Percentiles rank a stretch among this genome's conserved stretches.
These are phyloP conservation scores for Panzeria rudis DNA, from an alignment of 2,888 invertebrate genomes.

Conservation along the genomic window DNA sequence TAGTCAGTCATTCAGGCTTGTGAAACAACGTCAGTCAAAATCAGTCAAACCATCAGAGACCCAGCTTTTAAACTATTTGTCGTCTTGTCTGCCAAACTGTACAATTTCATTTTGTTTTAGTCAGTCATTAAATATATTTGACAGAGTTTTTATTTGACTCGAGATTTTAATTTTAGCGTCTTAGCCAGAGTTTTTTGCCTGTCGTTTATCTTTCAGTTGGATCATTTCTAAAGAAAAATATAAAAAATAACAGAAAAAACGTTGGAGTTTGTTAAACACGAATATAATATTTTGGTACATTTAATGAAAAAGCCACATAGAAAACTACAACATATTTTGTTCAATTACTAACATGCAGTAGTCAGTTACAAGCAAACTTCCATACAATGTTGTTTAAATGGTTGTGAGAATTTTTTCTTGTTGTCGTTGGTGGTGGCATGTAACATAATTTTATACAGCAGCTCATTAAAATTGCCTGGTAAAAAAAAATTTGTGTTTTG, in stretches of 20 bases:
- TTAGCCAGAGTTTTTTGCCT: not conserved
- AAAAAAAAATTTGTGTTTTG: slow-evolving; percentile 20
- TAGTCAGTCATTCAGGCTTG: slow-evolving; percentile 31
- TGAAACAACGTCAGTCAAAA: slow-evolving; percentile 43
- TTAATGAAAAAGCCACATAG: slow-evolving; percentile 6
- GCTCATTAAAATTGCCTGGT: slow-evolving; percentile 45
- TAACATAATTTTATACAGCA: slow-evolving; percentile 55
- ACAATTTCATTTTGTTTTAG: slow-evolving; percentile 6
- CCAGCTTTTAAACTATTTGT: slow-evolving; percentile 20
- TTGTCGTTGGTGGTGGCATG: slow-evolving; percentile 44
- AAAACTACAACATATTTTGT: slow-evolving; percentile 3
- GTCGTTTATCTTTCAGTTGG: slow-evolving; percentile 20
- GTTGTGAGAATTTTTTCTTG: slow-evolving; percentile 2
- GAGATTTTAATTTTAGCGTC: slow-evolving; percentile 17
- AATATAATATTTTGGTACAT: not conserved
- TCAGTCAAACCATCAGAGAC: slow-evolving; percentile 22
- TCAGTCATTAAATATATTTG: slow-evolving; percentile 17
- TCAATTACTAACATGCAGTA: slow-evolving; percentile 16
- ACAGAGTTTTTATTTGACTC: slow-evolving; percentile 26
- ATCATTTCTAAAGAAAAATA: slow-evolving; percentile 22
- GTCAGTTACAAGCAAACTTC: slow-evolving; percentile 8
- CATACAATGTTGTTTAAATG: slow-evolving; percentile 49
- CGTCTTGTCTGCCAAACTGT: not conserved
- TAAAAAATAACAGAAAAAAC: not conserved
- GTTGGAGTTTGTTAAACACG: slow-evolving; percentile 31